Evolutionary conservation across 2,797 vertebrate genomes (phyloP).

Genomic region (Semotilus atromaculatus): DNA sequence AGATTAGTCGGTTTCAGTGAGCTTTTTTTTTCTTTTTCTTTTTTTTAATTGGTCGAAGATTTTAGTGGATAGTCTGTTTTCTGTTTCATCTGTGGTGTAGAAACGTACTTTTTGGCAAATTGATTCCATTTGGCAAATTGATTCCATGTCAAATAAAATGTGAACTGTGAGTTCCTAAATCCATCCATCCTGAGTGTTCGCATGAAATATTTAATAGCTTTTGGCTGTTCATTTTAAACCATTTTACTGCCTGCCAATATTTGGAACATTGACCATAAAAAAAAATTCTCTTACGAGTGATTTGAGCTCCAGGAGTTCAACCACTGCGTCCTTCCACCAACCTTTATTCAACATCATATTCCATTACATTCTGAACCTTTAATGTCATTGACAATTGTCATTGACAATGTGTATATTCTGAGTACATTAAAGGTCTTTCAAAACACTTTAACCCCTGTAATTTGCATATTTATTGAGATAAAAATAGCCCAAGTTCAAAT

Average conservation of each 20-base stretch:
- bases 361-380: neutral
- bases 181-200: slow-evolving; percentile 24
- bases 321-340: no score
- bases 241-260: neutral
- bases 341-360: neutral
- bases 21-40: neutral
- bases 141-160: slow-evolving; percentile 73
- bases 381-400: slow-evolving; percentile 4
- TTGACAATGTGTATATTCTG: slow-evolving; percentile 17
- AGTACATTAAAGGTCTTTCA: slow-evolving; percentile 24
- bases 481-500: neutral
- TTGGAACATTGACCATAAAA: neutral
- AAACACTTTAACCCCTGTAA: neutral
- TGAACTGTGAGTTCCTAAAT: slow-evolving; percentile 34
- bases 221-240: neutral
- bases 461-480: neutral
- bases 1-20: slow-evolving; percentile 3
- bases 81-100: slow-evolving; percentile 43
- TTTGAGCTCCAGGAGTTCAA: neutral
- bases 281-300: neutral
- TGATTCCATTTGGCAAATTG: slow-evolving; percentile 48
- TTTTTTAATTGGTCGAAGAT: slow-evolving; percentile 36
- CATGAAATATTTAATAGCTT: slow-evolving; percentile 17
- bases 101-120: slow-evolving; percentile 38
- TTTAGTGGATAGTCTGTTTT: slow-evolving; percentile 57